Conservation (phyloP, 2,888 invertebrate genomes). For the Melieria picta region DNA sequence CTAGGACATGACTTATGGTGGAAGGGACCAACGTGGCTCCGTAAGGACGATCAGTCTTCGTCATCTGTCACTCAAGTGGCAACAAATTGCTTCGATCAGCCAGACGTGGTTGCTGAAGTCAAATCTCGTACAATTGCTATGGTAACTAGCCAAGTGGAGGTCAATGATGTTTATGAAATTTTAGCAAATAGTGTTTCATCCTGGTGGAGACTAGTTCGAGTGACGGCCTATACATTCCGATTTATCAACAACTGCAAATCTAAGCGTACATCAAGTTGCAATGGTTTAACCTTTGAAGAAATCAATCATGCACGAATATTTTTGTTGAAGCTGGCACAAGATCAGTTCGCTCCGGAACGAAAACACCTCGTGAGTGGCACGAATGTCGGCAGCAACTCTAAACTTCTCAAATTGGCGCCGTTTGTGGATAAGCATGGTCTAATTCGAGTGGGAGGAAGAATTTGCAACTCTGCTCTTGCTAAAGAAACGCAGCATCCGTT, state of each 20-base stretch:
- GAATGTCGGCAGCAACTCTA: too few species aligned
- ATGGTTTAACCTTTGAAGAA: too few species aligned
- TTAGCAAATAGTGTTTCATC: not conserved
- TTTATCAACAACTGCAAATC: not conserved
- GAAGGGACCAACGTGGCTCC: slow-evolving; percentile 6
- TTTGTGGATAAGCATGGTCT: too few species aligned
- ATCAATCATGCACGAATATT: too few species aligned
- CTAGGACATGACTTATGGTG: slow-evolving; percentile 8
- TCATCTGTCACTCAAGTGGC: not conserved
- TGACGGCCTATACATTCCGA: not conserved
- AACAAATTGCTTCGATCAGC: not conserved
- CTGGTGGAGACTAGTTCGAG: not conserved
- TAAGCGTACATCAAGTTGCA: not conserved
- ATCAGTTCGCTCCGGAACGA: too few species aligned
- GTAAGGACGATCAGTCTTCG: not conserved
- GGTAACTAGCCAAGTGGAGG: not conserved
- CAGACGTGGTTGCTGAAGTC: not conserved
- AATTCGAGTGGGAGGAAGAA: too few species aligned
- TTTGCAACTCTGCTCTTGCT: too few species aligned
- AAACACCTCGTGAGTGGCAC: too few species aligned
- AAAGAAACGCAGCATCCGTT: too few species aligned
- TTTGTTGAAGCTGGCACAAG: too few species aligned
- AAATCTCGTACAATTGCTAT: not conserved
- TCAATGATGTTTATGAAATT: not conserved
- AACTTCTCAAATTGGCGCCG: too few species aligned